A percentile compares a stretch with the other conserved stretches of the same genome.
Evolutionary conservation across 37 sponge, comb jelly and placozoan genomes (phyloP).

Genomic region (Crambe crambe): DNA sequence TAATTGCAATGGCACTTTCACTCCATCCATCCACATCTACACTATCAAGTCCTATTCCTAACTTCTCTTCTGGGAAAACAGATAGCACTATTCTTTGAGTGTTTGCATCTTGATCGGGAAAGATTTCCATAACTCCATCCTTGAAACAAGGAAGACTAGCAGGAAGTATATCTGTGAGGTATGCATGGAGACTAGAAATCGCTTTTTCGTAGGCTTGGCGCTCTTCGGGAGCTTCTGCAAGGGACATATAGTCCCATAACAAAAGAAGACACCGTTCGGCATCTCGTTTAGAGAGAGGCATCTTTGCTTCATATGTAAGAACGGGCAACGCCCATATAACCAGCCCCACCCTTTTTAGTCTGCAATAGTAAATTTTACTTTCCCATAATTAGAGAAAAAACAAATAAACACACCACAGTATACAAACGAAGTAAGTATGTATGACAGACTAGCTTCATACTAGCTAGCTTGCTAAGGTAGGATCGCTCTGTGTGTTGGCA

Average conservation of each 20-base stretch:
- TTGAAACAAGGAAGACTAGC: constrained; percentile 33
- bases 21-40: constrained; percentile 10
- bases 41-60: constrained; percentile 57
- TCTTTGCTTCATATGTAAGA: constrained; percentile 4
- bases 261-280: constrained; percentile 61
- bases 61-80: constrained; percentile 21
- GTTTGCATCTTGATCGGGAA: neutral
- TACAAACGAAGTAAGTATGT: neutral
- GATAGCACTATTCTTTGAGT: constrained; percentile 39
- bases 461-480: too few relatives aligned
- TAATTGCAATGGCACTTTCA: neutral
- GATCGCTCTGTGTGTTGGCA: too few relatives aligned
- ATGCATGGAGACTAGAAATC: constrained; percentile 66
- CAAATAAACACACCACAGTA: neutral
- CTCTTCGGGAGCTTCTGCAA: constrained; percentile 10
- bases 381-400: neutral
- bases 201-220: constrained; percentile 31
- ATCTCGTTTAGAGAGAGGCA: constrained; percentile 66
- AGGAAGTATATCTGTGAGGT: constrained; percentile 67
- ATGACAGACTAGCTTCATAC: too few relatives aligned
- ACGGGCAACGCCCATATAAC: neutral
- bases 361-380: neutral
- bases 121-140: neutral
- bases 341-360: constrained; percentile 13
- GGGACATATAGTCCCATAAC: constrained; percentile 46